Percentiles rank a stretch among this genome's conserved stretches.
Conservation (phyloP, 2,888 invertebrate species). For the Scrobipalpa atriplicella region DNA sequence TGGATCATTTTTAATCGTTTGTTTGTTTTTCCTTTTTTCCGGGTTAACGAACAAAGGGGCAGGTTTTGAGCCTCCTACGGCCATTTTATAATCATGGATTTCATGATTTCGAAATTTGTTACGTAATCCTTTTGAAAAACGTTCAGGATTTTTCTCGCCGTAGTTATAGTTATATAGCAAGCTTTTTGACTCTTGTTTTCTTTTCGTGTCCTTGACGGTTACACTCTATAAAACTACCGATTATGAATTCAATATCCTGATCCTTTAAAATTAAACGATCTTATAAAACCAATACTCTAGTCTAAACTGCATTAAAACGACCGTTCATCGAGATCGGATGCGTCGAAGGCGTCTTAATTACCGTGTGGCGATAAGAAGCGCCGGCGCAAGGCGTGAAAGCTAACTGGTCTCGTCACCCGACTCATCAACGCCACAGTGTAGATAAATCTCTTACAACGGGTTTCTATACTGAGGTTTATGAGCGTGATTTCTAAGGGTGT, state of each 20-base stretch:
- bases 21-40: slow-evolving; percentile 63
- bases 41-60: slow-evolving; percentile 40
- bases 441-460: slow-evolving; percentile 30
- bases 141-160: background rate
- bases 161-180: no score
- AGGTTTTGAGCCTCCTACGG: slow-evolving; percentile 12
- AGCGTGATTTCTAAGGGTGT: slow-evolving; percentile 34
- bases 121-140: background rate
- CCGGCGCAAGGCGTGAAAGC: slow-evolving; percentile 73
- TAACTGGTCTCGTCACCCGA: slow-evolving; percentile 54
- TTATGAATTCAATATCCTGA: no score
- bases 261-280: background rate
- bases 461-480: slow-evolving; percentile 41
- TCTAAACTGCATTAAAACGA: slow-evolving; percentile 23
- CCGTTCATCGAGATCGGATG: slow-evolving; percentile 46
- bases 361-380: slow-evolving; percentile 60
- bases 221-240: no score
- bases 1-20: slow-evolving; percentile 78
- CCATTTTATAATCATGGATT: slow-evolving; percentile 12
- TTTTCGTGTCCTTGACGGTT: no score
- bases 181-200: no score
- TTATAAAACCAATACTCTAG: background rate
- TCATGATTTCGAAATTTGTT: slow-evolving; percentile 2
- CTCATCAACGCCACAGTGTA: slow-evolving; percentile 55
- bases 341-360: slow-evolving; percentile 63